Evolutionary conservation across 2,888 invertebrate species (phyloP).

Genomic region (Cosmopolites sordidus): DNA sequence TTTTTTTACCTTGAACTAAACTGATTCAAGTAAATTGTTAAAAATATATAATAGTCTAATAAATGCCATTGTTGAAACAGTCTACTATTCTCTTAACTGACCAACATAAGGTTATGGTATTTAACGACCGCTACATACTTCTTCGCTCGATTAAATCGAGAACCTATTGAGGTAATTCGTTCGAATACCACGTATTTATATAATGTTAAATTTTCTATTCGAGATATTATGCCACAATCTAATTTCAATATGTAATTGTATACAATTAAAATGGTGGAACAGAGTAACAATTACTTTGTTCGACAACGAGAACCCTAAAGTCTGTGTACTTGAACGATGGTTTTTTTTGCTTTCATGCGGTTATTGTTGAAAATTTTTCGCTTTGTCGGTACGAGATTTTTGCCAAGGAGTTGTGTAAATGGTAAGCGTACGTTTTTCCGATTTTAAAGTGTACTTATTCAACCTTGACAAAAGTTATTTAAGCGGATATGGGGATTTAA

Average conservation of each 20-base stretch:
- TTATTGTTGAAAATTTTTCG: too few relatives aligned
- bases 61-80: too few relatives aligned
- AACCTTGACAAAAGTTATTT: not conserved
- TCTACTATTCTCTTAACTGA: too few relatives aligned
- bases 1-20: too few relatives aligned
- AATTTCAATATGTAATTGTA: constrained; percentile 8
- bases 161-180: not conserved
- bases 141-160: too few relatives aligned
- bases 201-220: not conserved
- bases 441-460: not conserved
- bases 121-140: too few relatives aligned
- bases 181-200: constrained; percentile 1
- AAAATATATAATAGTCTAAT: too few relatives aligned
- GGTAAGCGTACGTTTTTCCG: not conserved
- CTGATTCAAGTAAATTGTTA: too few relatives aligned
- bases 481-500: not conserved
- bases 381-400: too few relatives aligned
- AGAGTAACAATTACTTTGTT: not conserved
- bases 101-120: too few relatives aligned
- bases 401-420: not conserved
- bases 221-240: constrained; percentile 1
- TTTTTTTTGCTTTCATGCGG: not conserved
- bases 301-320: not conserved
- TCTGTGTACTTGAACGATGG: not conserved
- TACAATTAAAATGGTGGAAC: constrained; percentile 3